A percentile compares a stretch with the other conserved stretches of the same genome.
phyloP scores from a whole-genome alignment of 2,113 vertebrate genomes.

The Meleagris gallopavo region DNA sequence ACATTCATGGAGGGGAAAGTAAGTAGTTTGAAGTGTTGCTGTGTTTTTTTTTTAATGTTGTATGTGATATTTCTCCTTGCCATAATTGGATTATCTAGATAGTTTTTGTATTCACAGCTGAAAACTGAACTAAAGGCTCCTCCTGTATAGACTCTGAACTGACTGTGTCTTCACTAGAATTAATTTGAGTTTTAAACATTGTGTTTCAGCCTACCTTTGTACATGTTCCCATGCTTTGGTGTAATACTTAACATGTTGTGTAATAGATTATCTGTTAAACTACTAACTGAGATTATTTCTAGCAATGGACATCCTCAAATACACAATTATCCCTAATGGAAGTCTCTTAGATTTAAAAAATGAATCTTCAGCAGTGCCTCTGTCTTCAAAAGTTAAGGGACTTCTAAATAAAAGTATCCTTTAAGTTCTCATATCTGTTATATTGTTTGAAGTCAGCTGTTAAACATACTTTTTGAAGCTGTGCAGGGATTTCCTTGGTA shows the following conservation, averaged over 20 bases:
- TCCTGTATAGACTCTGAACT: neutral
- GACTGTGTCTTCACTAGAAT: neutral
- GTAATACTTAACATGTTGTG: neutral
- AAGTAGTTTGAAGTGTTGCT: conserved; percentile 74
- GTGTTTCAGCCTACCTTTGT: neutral
- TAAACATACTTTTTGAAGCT: neutral
- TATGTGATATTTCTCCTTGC: neutral
- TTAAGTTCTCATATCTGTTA: neutral
- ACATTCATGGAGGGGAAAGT: conserved; percentile 99
- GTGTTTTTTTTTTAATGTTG: neutral
- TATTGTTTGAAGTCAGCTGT: neutral
- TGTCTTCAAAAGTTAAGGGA: neutral
- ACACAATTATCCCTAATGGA: neutral
- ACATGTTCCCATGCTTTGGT: neutral
- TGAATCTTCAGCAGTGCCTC: neutral
- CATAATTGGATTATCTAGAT: neutral
- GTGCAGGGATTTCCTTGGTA: neutral
- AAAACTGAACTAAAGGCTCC: neutral
- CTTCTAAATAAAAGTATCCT: neutral
- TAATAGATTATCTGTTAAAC: conserved; percentile 5
- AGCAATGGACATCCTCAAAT: neutral
- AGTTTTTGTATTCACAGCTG: neutral
- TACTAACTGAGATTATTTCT: neutral
- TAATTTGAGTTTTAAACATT: neutral
- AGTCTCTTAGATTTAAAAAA: neutral